phyloP scores from a whole-genome alignment of 2,888 invertebrate genomes.

The Rotaria sp. region DNA sequence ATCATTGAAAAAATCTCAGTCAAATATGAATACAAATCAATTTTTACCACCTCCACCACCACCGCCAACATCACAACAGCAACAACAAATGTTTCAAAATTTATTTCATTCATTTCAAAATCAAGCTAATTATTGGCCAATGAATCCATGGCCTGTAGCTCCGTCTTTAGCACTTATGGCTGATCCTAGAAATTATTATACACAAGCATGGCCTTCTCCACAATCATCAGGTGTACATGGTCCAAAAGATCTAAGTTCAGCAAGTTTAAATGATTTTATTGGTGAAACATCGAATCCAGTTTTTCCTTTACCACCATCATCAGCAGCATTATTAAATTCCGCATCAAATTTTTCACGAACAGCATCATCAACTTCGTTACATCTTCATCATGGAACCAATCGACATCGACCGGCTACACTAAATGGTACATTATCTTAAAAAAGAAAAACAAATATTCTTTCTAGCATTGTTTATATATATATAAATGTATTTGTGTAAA shows the following conservation, averaged over 20 bases:
- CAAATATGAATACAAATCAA: neutral
- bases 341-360: neutral
- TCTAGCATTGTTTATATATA: neutral
- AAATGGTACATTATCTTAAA: neutral
- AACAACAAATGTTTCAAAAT: constrained; percentile 19
- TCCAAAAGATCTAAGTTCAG: constrained; percentile 8
- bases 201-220: neutral
- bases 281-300: neutral
- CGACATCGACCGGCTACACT: neutral
- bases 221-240: neutral
- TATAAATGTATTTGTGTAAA: neutral
- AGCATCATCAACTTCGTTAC: constrained; percentile 11
- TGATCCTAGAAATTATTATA: neutral
- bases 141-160: neutral
- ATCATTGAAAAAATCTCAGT: neutral
- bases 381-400: neutral
- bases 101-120: constrained; percentile 2
- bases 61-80: neutral
- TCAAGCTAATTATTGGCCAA: neutral
- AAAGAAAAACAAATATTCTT: neutral
- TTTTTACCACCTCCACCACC: neutral
- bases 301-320: neutral
- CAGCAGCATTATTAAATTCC: neutral
- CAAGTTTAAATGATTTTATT: constrained; percentile 11
- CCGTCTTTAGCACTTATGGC: neutral